Base-by-base conservation (phyloP, 1,140 invertebrate genomes). In the Drosophila melanica region DNA sequence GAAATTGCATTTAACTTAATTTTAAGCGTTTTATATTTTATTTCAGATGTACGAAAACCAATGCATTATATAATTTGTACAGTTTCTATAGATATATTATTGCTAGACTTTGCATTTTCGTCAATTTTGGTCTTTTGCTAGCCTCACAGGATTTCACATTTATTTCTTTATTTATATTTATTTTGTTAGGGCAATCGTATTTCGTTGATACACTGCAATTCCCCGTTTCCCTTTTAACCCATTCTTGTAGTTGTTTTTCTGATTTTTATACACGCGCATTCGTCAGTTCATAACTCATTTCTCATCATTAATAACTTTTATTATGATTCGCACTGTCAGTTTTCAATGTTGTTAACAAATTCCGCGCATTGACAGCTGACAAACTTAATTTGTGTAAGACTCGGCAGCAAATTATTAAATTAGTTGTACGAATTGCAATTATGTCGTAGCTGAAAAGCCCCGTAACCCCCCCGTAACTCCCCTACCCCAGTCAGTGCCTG, bases 321-420 rank as follows among this genome's bases (percentile, higher is more conserved):
- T 89, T 84, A 89, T 89, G 84, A 89, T 87, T 89, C 75, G 68
- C 48, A 50, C 84, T 89, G 84, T 89, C 84, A 89, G 77, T 70
- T 58, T 77, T 74, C 77, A 89, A 89, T 89, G 84, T 84, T 89
- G 84, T 89, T 81, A 84, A 89, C 84, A 89, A 85, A 89, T 89
- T 89, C 84, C 84, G 55, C 51, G 74, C 70, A 84, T 84, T 84
- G 80, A 78, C 84, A 89, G 84, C 84, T 89, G 84, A 89, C 84
- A 89, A 89, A 90, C 84, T 89, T 89, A 89, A 89, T 89, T 89
- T 89, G 84, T 73, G 41, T 70, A 54, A 71, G 47, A 58, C 50
- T 45, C 44, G 64, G 41, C 81, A 33, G 81, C 62, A 86, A 87
- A 86, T 86, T 82, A 89, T 87, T 87, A 87, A 87, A 87, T 87